Evolutionary conservation across 2,113 vertebrate species (phyloP), one percentile per base, ranked within the genome.

Genomic region (Alectura lathami): DNA sequence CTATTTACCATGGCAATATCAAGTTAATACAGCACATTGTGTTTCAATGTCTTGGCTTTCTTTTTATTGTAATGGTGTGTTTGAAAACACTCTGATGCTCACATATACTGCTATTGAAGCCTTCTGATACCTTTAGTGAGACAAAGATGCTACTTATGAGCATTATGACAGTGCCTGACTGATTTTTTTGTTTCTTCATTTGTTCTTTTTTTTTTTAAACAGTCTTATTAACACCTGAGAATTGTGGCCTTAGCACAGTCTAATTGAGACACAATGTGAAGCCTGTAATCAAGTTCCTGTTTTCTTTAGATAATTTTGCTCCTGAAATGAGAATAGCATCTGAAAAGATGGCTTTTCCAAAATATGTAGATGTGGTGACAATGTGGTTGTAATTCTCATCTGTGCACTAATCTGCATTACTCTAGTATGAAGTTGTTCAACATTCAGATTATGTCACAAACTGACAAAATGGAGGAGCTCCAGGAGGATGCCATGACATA

Each of bases 1-100:
- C 88, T 92, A 73, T 93, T 94, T 96, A 91, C 80, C 75, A 50
- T 91, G 83, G 64, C 66, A 69, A 62, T 92, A 90, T 84, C 76
- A 88, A 84, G 80, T 84, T 91, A 96, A 92, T 90, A 30, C 26
- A 90, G 43, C 40, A 75, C 66, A 69, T 68, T 93, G 48, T 79
- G 79, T 76, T 59, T 54, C 40, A 96, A 69, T 85, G 72, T 78
- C 68, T 86, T 91, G 34, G 70, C 89, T 93, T 88, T 12, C 14
- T 30, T 83, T 93, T 88, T 85, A 36, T 84, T 72, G 21, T 48
- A 86, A 72, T 14, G 13, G 38, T 53, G n/a, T 43, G 5, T 94
- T 95, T 90, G 88, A 88, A 95, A 96, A 82, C n/a, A 68, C 67
- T 64, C 36, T 82, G 54, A 32, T 89, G 48, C n/a, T 88, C 40